Evolutionary conservation across 2,797 vertebrate genomes (phyloP), one percentile per base, ranked within the genome.

Genomic region (Falco rusticolus): DNA sequence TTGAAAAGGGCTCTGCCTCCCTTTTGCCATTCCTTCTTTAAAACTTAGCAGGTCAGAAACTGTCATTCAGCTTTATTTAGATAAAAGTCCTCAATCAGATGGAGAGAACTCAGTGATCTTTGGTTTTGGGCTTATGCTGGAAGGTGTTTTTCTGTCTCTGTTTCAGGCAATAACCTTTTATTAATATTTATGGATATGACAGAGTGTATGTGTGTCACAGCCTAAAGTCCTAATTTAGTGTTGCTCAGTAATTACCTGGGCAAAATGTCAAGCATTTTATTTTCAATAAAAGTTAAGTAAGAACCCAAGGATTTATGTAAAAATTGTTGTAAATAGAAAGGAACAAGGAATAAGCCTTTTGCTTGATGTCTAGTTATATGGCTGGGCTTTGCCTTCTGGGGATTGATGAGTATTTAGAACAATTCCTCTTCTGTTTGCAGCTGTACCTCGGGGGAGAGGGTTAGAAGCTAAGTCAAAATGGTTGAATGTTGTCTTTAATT

Each of bases 371-470:
- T 95, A 84, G 88, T 96, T 95, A 57, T 80, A 29, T 81, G 60
- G 13, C 70, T 96, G 66, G 85, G 74, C 56, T 39, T 76, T 93
- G 24, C 83, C 53, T 92, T 81, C 34, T 75, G 72, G 76, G 70
- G 66, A 66, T 43, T 88, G 83, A 63, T 91, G 69, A 22, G 28
- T 91, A 74, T 96, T 93, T 90, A 83, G 72, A 89, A 75, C 77
- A 94, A 86, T 90, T 93, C 64, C 59, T 89, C 66, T 80, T 92
- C 83, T 86, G 72, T 93, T 80, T 96, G 76, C 51, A 81, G 61
- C 47, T 2, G 2, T 92, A 92, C 81, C 89, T 70, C 1, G 0
- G 45, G 88, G 84, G 74, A 87, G 20, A 76, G 20, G 21, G 47
- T 48, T 70, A 61, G 37, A 63, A 82, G 33, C 68, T 48, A 48